Percentiles rank a stretch among this genome's conserved stretches.
Evolutionary conservation across 2,888 invertebrate species (phyloP).

Genomic region (Tipula lateralis): DNA sequence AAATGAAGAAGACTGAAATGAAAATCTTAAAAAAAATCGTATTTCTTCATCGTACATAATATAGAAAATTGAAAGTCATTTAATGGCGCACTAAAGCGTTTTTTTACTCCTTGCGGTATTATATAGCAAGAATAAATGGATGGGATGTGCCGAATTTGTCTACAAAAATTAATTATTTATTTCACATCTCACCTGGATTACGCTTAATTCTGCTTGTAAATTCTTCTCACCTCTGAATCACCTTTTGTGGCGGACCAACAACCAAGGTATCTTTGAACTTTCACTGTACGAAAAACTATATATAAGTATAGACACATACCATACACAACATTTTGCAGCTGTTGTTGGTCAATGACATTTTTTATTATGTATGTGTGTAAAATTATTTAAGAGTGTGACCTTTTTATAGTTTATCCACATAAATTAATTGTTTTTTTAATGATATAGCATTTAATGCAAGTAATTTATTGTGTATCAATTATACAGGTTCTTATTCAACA

Average conservation of each 20-base stretch:
- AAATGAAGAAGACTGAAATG: background rate
- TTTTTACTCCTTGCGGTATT: background rate
- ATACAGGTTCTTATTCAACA: too few relatives aligned
- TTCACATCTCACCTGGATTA: background rate
- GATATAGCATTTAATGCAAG: too few relatives aligned
- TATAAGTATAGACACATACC: background rate
- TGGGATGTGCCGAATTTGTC: background rate
- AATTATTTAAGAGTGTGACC: background rate
- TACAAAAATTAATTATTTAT: background rate
- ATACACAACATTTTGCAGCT: background rate
- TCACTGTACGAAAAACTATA: background rate
- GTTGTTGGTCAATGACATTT: constrained; percentile 1
- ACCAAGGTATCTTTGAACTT: background rate
- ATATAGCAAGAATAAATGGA: background rate
- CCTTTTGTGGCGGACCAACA: background rate
- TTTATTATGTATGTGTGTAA: background rate
- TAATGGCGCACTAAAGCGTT: background rate
- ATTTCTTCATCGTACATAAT: background rate
- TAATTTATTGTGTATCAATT: too few relatives aligned
- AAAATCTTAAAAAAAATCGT: background rate
- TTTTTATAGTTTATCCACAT: background rate
- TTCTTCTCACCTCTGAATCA: background rate
- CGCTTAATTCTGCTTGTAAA: background rate
- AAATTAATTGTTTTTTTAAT: too few relatives aligned
- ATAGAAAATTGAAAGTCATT: background rate